A percentile compares a stretch with the other conserved stretches of the same genome.
Conservation (phyloP, 2,113 vertebrate species). For the Rallus limicola region DNA sequence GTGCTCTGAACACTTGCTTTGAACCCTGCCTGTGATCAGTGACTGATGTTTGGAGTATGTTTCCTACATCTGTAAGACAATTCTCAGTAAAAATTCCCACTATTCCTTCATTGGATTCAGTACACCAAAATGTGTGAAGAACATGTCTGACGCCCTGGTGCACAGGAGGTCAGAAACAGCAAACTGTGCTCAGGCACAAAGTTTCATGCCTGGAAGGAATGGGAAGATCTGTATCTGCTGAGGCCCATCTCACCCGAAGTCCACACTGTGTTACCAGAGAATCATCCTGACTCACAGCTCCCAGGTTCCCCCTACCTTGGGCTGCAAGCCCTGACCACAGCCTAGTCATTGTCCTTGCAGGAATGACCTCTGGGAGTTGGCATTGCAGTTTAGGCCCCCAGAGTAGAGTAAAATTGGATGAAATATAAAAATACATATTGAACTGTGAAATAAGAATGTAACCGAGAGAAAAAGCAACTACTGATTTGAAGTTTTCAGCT, state of each 20-base stretch:
- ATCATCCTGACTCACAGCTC: not conserved
- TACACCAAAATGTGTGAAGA: not conserved
- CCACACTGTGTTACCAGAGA: not conserved
- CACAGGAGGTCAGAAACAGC: not conserved
- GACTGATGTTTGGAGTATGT: not conserved
- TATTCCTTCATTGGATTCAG: not conserved
- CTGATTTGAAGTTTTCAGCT: not conserved
- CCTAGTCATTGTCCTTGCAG: not conserved
- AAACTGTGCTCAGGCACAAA: not conserved
- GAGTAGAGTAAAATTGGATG: not conserved
- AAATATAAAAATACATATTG: not conserved
- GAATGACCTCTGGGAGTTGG: not conserved
- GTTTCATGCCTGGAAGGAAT: not conserved
- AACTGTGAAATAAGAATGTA: not conserved
- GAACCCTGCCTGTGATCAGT: not conserved
- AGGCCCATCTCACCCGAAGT: not conserved
- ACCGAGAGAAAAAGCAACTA: not conserved
- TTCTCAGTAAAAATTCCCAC: not conserved
- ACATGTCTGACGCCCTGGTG: not conserved
- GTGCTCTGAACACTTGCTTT: not conserved
- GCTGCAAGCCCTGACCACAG: not conserved
- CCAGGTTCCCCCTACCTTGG: not conserved
- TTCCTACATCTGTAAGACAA: not conserved
- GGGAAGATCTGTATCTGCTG: not conserved
- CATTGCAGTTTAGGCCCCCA: not conserved